These are phyloP conservation scores for Lordiphosa andalusiaca DNA, from an alignment of 2,888 invertebrate species.

Conservation along the genomic window DNA sequence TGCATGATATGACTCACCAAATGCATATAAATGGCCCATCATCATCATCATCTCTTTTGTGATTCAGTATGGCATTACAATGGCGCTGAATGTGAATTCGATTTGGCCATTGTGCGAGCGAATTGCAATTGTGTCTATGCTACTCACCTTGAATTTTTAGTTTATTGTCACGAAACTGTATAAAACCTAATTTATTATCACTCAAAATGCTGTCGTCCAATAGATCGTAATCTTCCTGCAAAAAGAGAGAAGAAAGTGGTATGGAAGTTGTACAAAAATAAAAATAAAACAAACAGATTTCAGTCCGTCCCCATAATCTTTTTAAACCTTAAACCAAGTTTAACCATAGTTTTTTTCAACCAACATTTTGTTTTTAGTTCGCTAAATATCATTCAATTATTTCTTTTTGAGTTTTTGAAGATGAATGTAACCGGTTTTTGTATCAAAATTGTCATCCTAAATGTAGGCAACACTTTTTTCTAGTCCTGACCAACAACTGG, in stretches of 20 bases:
- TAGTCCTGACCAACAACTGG: too few relatives aligned
- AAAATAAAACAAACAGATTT: background rate
- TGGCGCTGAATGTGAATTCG: slow-evolving; percentile 14
- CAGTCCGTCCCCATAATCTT: too few relatives aligned
- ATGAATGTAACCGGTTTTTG: too few relatives aligned
- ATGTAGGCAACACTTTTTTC: too few relatives aligned
- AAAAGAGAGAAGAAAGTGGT: slow-evolving; percentile 15
- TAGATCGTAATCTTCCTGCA: slow-evolving; percentile 80
- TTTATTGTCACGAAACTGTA: slow-evolving; percentile 80
- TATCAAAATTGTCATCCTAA: too few relatives aligned
- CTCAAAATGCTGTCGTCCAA: slow-evolving; percentile 78
- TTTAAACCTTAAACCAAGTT: too few relatives aligned
- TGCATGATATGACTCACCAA: slow-evolving; percentile 36
- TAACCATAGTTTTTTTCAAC: too few relatives aligned
- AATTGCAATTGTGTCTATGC: slow-evolving; percentile 29
- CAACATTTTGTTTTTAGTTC: too few relatives aligned
- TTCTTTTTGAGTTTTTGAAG: too few relatives aligned
- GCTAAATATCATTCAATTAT: too few relatives aligned
- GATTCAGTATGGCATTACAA: slow-evolving; percentile 29
- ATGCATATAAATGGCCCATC: slow-evolving; percentile 40
- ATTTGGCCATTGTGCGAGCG: slow-evolving; percentile 40
- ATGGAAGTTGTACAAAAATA: background rate
- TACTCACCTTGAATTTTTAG: slow-evolving; percentile 80
- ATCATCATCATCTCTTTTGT: slow-evolving; percentile 30
- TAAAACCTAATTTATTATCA: slow-evolving; percentile 80